Evolutionary conservation across 2,888 invertebrate species (phyloP).

Genomic region (Pachliopta kotzebuea): DNA sequence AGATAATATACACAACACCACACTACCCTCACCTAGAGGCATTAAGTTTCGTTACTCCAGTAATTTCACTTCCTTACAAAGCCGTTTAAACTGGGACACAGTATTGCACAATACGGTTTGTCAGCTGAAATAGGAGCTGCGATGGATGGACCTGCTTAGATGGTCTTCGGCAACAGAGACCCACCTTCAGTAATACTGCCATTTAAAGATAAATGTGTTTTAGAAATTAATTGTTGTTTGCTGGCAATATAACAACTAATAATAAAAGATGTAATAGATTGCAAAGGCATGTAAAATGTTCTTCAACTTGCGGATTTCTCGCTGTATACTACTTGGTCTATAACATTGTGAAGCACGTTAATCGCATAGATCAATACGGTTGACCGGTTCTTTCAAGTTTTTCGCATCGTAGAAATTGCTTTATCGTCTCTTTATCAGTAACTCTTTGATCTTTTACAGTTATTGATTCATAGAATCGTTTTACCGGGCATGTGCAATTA

Average conservation of each 20-base stretch:
- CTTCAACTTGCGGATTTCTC: not conserved
- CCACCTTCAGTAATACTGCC: too few relatives aligned
- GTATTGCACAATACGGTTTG: too few relatives aligned
- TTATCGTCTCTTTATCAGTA: slow-evolving; percentile 19
- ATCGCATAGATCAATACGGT: not conserved
- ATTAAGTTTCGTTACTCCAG: too few relatives aligned
- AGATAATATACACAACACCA: too few relatives aligned
- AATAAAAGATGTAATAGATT: not conserved
- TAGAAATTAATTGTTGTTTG: not conserved
- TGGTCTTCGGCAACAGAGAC: too few relatives aligned
- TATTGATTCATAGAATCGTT: slow-evolving; percentile 57
- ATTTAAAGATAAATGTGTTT: not conserved
- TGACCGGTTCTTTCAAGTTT: slow-evolving; percentile 9
- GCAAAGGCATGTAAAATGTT: not conserved
- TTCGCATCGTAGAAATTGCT: slow-evolving; percentile 15
- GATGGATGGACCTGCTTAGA: too few relatives aligned
- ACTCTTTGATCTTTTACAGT: slow-evolving; percentile 17
- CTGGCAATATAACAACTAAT: not conserved
- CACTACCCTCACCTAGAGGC: too few relatives aligned
- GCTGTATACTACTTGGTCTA: not conserved
- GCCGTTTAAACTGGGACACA: too few relatives aligned
- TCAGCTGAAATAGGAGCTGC: too few relatives aligned
- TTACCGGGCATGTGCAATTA: slow-evolving; percentile 64
- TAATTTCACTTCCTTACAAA: too few relatives aligned
- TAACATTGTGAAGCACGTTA: slow-evolving; percentile 6